These are phyloP conservation scores for Uria aalge DNA, from an alignment of 2,113 vertebrate species.

Conservation along the genomic window DNA sequence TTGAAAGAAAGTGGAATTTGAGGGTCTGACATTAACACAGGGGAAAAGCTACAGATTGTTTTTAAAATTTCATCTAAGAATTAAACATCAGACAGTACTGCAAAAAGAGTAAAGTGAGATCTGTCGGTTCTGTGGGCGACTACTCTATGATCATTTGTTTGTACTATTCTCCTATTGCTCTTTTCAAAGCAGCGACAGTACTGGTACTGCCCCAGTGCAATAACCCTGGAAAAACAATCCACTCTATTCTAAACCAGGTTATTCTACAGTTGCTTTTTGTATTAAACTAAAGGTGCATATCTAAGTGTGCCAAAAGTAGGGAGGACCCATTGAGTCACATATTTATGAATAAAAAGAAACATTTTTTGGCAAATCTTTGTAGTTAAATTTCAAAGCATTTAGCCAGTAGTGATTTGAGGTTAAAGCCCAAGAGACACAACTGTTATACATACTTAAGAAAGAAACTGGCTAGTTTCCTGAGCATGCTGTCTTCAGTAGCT, in stretches of 20 bases:
- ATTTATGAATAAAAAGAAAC: background rate
- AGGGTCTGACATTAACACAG: background rate
- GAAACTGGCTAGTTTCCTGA: background rate
- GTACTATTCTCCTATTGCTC: background rate
- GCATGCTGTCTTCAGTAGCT: background rate
- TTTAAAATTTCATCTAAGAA: background rate
- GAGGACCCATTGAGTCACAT: background rate
- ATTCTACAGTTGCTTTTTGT: background rate
- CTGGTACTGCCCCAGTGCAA: background rate
- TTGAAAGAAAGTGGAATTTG: background rate
- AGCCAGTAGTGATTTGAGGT: background rate
- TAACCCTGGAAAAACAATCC: background rate
- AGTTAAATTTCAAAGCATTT: background rate
- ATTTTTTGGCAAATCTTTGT: background rate
- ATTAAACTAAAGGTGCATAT: background rate
- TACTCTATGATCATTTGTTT: background rate
- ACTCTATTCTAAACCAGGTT: background rate
- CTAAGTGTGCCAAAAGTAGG: background rate
- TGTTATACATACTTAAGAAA: background rate
- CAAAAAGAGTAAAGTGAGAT: background rate
- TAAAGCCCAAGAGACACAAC: background rate
- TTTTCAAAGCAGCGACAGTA: background rate
- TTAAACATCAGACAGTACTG: background rate
- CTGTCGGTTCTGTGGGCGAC: background rate
- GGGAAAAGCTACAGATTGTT: background rate